Percentiles rank a stretch among this genome's conserved stretches.
phyloP scores from a whole-genome alignment of 1,140 invertebrate species.

The Manduca sexta region DNA sequence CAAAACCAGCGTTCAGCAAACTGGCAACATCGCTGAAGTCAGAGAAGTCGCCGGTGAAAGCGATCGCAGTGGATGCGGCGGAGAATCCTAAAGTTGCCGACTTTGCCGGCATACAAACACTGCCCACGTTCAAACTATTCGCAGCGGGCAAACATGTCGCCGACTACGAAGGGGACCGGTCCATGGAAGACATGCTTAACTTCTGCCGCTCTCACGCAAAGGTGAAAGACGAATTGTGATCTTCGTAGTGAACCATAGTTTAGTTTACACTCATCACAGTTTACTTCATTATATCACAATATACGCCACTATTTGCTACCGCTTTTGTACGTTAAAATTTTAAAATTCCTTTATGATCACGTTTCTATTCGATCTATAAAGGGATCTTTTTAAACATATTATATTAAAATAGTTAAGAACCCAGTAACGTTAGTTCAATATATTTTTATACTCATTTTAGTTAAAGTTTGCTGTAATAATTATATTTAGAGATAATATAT shows the following conservation, averaged over 20 bases:
- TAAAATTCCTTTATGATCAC: too few relatives aligned
- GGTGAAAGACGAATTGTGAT: conserved; percentile 59
- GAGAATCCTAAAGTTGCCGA: conserved; percentile 78
- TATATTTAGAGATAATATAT: too few relatives aligned
- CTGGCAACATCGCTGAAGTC: conserved; percentile 81
- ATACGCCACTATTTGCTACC: too few relatives aligned
- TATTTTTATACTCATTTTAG: too few relatives aligned
- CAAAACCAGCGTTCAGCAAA: conserved; percentile 85
- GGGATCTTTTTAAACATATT: too few relatives aligned
- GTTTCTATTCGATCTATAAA: too few relatives aligned
- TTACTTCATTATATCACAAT: too few relatives aligned
- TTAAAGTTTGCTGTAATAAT: too few relatives aligned
- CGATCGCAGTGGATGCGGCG: conserved; percentile 88
- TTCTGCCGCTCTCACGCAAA: conserved; percentile 35
- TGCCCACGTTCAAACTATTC: conserved; percentile 91
- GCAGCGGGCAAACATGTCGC: conserved; percentile 79
- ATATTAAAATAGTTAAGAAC: too few relatives aligned
- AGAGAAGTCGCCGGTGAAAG: conserved; percentile 78
- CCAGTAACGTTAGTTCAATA: too few relatives aligned
- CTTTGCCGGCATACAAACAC: conserved; percentile 82
- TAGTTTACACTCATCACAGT: too few relatives aligned
- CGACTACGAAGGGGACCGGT: conserved; percentile 82
- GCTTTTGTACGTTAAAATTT: too few relatives aligned
- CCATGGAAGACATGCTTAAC: conserved; percentile 35
- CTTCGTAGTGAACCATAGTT: background rate